Evolutionary conservation across 1,140 invertebrate species (phyloP).

Genomic region (Diabrotica undecimpunctata): DNA sequence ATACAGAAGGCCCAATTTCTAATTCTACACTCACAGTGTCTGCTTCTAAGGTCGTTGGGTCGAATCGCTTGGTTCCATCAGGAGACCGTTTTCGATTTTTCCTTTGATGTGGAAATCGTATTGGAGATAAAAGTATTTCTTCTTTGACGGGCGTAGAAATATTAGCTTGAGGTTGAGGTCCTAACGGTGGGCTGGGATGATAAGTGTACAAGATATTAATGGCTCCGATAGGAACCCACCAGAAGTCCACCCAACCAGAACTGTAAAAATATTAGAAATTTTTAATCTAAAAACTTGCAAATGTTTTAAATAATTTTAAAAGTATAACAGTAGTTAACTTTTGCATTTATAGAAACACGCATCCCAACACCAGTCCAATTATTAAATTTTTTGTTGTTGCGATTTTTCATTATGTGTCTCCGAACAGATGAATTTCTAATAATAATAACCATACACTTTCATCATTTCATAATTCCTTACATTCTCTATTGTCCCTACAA

Average conservation of each 20-base stretch:
- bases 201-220: constrained; percentile 87
- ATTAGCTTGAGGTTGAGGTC: constrained; percentile 81
- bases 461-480: too few relatives aligned
- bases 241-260: constrained; percentile 91
- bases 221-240: constrained; percentile 90
- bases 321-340: too few relatives aligned
- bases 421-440: too few relatives aligned
- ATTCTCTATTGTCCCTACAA: too few relatives aligned
- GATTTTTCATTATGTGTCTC: too few relatives aligned
- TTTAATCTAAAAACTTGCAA: not conserved
- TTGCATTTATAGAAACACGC: too few relatives aligned
- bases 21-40: constrained; percentile 88
- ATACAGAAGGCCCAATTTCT: constrained; percentile 87
- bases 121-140: constrained; percentile 85
- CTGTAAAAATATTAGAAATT: constrained; percentile 40
- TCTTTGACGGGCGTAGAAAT: constrained; percentile 92
- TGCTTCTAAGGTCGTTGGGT: constrained; percentile 75
- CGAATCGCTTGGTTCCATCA: constrained; percentile 71
- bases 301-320: too few relatives aligned
- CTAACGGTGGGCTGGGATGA: constrained; percentile 83
- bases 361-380: too few relatives aligned
- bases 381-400: too few relatives aligned
- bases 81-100: constrained; percentile 45
- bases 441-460: too few relatives aligned
- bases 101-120: constrained; percentile 77